Conservation (phyloP, 2,113 vertebrate species). For the Phaetusa simplex region DNA sequence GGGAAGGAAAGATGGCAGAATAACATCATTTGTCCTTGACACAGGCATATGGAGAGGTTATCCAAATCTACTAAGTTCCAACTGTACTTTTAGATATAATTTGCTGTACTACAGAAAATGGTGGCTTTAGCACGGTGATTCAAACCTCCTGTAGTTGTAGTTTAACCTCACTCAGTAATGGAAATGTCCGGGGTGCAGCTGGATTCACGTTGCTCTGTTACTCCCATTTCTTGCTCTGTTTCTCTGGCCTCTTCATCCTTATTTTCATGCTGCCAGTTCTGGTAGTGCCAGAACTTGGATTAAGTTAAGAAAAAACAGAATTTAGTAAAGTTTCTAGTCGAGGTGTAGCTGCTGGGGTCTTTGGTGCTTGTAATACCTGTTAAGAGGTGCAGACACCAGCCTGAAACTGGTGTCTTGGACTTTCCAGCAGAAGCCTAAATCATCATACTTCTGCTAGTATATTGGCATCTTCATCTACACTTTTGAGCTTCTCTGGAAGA, state of each 20-base stretch:
- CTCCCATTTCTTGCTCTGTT: neutral
- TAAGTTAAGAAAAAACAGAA: neutral
- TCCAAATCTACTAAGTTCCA: neutral
- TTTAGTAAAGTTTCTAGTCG: neutral
- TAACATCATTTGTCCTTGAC: neutral
- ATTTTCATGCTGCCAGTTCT: neutral
- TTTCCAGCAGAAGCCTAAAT: neutral
- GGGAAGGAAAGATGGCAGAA: neutral
- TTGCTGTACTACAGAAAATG: neutral
- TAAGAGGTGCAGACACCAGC: neutral
- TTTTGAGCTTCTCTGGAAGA: neutral
- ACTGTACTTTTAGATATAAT: neutral
- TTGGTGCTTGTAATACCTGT: neutral
- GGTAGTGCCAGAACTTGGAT: neutral
- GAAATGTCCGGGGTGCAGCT: neutral
- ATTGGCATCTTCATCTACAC: neutral
- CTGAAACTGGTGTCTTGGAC: neutral
- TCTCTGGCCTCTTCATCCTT: neutral
- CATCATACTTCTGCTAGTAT: accelerated
- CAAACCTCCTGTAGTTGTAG: neutral
- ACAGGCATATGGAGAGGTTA: neutral
- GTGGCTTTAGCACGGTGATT: neutral
- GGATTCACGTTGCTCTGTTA: neutral
- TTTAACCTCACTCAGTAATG: neutral
- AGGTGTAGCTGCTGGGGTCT: neutral